These are phyloP conservation scores for Drosophila lini DNA, from an alignment of 1,140 invertebrate genomes.

Conservation along the genomic window DNA sequence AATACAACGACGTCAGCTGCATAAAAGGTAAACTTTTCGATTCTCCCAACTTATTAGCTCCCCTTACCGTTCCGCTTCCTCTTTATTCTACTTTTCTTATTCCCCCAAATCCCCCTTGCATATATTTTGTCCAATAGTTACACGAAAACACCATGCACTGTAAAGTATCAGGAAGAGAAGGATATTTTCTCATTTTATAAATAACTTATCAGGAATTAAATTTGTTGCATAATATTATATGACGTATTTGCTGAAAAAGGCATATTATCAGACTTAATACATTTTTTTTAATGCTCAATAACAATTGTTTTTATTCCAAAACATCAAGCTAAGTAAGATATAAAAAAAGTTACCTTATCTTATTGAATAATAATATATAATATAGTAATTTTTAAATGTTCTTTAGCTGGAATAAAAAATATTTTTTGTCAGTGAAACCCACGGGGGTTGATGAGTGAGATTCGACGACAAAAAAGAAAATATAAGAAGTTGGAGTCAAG, in stretches of 20 bases:
- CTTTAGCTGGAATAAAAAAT: not conserved
- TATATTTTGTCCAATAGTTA: slow-evolving; percentile 13
- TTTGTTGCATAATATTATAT: no score
- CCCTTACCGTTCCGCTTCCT: slow-evolving; percentile 9
- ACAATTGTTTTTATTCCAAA: no score
- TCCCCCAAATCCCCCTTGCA: slow-evolving; percentile 3
- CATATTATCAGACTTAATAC: no score
- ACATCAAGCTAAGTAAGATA: no score
- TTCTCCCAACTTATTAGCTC: slow-evolving; percentile 10
- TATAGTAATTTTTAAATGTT: not conserved
- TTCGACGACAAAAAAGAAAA: slow-evolving; percentile 25
- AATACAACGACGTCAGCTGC: slow-evolving; percentile 39
- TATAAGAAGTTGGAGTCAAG: slow-evolving; percentile 42
- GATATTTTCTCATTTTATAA: not conserved
- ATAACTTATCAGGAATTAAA: not conserved
- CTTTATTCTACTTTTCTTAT: not conserved
- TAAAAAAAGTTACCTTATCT: no score
- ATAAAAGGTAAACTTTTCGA: slow-evolving; percentile 50
- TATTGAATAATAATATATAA: not conserved
- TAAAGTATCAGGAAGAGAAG: not conserved
- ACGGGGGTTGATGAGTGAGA: slow-evolving; percentile 34
- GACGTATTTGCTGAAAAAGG: no score
- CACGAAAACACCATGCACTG: slow-evolving; percentile 3
- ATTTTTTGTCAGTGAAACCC: not conserved
- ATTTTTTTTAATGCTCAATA: no score